Percentiles rank a stretch among this genome's conserved stretches.
Conservation (phyloP, 2,797 vertebrate species). For the Alectoris magna region DNA sequence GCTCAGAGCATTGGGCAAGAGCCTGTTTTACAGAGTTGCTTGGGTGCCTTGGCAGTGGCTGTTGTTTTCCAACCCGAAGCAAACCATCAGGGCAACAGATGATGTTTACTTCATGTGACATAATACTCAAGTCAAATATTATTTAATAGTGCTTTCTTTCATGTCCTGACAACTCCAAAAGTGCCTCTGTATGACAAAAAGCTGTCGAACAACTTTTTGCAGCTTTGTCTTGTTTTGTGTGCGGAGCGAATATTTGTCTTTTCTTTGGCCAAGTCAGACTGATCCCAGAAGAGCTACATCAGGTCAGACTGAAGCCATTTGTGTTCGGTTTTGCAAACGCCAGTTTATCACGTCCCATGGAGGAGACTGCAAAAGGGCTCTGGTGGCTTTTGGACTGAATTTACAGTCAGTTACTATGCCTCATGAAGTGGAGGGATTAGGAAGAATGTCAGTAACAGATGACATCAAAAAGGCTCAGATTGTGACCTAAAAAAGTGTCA, state of each 20-base stretch:
- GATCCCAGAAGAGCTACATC: constrained; percentile 41
- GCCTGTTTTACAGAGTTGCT: constrained; percentile 50
- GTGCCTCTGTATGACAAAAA: constrained; percentile 74
- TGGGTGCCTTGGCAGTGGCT: constrained; percentile 61
- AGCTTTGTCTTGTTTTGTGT: constrained; percentile 67
- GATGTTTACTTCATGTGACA: constrained; percentile 81
- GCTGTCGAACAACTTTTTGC: constrained; percentile 67
- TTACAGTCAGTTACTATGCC: not conserved
- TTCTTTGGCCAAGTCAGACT: constrained; percentile 44
- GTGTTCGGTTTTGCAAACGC: not conserved
- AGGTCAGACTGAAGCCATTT: constrained; percentile 47
- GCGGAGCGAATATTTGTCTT: constrained; percentile 31
- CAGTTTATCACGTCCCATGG: not conserved
- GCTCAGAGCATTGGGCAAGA: constrained; percentile 62
- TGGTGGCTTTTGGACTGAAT: not conserved
- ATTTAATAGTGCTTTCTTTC: constrained; percentile 77
- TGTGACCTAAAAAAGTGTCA: not conserved
- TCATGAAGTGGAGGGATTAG: not conserved
- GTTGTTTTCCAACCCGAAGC: constrained; percentile 61
- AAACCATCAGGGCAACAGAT: constrained; percentile 78
- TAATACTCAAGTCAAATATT: constrained; percentile 75
- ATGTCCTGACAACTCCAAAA: constrained; percentile 75
- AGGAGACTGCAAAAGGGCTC: not conserved
- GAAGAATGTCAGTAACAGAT: not conserved
- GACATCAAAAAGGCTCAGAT: not conserved